Percentiles rank a stretch among this genome's conserved stretches.
These are phyloP conservation scores for Eupithecia dodoneata DNA, from an alignment of 2,888 invertebrate species.

Conservation along the genomic window DNA sequence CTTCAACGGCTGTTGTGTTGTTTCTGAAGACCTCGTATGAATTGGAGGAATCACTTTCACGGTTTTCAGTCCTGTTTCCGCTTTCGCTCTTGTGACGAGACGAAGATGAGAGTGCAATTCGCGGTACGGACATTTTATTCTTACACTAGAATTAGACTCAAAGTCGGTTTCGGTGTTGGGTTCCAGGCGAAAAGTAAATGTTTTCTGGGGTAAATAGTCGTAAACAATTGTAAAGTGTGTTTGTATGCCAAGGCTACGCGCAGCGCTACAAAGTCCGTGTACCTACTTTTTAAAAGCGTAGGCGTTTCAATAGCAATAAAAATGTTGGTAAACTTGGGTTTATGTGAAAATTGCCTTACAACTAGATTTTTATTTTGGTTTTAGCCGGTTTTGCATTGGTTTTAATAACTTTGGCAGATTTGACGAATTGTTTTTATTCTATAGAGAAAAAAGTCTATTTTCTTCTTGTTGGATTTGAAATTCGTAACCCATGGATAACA, in stretches of 20 bases:
- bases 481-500: background rate
- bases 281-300: slow-evolving; percentile 24
- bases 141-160: background rate
- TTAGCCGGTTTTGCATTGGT: slow-evolving; percentile 1
- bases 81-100: slow-evolving; percentile 27
- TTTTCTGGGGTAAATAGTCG: background rate
- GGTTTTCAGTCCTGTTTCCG: slow-evolving; percentile 23
- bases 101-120: slow-evolving; percentile 18
- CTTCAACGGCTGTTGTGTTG: slow-evolving; percentile 71
- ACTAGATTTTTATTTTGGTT: slow-evolving; percentile 33
- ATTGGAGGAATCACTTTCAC: slow-evolving; percentile 46
- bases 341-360: slow-evolving; percentile 23
- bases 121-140: slow-evolving; percentile 23
- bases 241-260: slow-evolving; percentile 18
- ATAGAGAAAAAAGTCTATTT: no score
- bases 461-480: background rate
- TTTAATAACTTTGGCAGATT: no score
- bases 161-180: background rate
- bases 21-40: slow-evolving; percentile 70
- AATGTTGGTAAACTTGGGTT: slow-evolving; percentile 45
- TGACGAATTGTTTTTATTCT: no score
- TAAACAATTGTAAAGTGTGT: slow-evolving; percentile 9
- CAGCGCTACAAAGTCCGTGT: slow-evolving; percentile 18
- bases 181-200: background rate
- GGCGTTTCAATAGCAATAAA: slow-evolving; percentile 44